Percentiles rank a stretch among this genome's conserved stretches.
Conservation (phyloP, 2,113 vertebrate species). For the Vulpes vulpes region DNA sequence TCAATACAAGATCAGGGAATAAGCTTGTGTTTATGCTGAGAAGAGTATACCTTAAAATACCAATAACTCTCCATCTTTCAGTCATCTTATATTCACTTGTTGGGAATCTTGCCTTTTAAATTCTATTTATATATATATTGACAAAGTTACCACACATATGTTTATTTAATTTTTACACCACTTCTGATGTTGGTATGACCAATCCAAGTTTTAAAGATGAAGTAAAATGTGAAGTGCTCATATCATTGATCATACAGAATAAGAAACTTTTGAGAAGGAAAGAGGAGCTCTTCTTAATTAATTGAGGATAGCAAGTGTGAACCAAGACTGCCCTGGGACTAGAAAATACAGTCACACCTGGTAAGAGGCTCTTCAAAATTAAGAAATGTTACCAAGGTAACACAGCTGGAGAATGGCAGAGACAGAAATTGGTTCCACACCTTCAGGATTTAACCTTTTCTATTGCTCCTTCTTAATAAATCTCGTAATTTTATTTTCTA, state of each 20-base stretch:
- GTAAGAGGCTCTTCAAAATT: neutral
- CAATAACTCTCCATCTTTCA: neutral
- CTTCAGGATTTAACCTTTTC: neutral
- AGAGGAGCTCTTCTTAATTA: neutral
- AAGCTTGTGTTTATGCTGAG: neutral
- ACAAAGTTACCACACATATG: neutral
- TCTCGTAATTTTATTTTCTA: neutral
- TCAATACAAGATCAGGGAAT: neutral
- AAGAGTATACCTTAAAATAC: slow-evolving; percentile 29
- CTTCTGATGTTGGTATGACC: neutral
- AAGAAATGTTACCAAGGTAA: neutral
- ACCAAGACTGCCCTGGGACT: neutral
- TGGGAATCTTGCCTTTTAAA: slow-evolving; percentile 26
- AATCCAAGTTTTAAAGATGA: neutral
- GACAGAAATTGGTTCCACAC: neutral
- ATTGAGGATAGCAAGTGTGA: neutral
- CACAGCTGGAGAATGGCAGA: neutral
- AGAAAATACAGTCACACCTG: neutral
- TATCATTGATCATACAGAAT: neutral
- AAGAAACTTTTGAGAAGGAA: neutral
- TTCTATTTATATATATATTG: neutral
- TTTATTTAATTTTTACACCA: neutral
- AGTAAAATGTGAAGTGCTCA: neutral
- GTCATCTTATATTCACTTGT: neutral
- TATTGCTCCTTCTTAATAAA: neutral